A percentile compares a stretch with the other conserved stretches of the same genome.
These are phyloP conservation scores for Gymnothorax javanicus DNA, from an alignment of 2,797 vertebrate species.

Conservation along the genomic window DNA sequence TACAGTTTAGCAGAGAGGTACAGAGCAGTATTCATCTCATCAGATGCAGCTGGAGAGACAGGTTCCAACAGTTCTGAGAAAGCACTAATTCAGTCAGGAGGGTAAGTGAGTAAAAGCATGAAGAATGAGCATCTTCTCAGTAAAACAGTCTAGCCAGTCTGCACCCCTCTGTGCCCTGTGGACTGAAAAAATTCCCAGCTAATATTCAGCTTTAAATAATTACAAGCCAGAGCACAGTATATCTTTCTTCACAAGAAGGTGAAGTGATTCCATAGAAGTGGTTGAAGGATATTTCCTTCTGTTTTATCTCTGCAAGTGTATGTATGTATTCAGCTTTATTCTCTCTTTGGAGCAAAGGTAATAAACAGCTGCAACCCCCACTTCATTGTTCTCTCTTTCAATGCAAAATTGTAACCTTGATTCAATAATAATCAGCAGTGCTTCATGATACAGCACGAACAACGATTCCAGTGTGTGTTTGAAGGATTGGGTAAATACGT, in stretches of 20 bases:
- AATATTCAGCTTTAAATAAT: background rate
- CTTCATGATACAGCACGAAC: background rate
- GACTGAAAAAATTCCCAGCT: background rate
- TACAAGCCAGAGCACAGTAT: background rate
- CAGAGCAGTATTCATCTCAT: background rate
- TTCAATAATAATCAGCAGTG: background rate
- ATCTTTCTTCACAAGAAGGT: background rate
- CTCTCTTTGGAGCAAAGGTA: slow-evolving; percentile 11
- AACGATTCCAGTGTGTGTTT: background rate
- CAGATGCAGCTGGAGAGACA: background rate
- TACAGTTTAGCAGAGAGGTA: background rate
- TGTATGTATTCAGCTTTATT: background rate
- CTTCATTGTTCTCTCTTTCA: background rate
- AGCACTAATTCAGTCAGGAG: background rate
- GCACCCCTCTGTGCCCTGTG: background rate
- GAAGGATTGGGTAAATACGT: background rate
- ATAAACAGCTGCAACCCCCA: background rate
- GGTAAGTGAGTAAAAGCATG: background rate
- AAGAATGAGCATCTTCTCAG: background rate
- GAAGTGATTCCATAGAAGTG: background rate
- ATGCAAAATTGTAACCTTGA: background rate
- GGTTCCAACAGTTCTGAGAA: background rate
- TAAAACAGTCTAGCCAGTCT: background rate
- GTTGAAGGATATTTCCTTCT: background rate
- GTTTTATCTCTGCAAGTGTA: background rate